Evolutionary conservation across 2,113 vertebrate genomes (phyloP).

Genomic region (Strix aluco): DNA sequence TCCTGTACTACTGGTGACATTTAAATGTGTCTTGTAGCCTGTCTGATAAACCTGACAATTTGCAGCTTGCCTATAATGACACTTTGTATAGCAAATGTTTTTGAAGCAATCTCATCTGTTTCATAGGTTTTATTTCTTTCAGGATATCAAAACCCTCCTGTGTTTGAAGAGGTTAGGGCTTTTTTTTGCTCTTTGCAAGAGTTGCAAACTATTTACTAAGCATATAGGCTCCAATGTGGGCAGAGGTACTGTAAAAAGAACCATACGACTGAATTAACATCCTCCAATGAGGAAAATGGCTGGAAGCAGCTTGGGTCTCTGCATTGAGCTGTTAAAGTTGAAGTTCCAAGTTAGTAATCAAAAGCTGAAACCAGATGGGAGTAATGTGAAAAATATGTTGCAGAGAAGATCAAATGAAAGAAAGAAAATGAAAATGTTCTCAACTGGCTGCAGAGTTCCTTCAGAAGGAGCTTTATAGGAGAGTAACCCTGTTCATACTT

Average conservation of each 20-base stretch:
- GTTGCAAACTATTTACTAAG: background rate
- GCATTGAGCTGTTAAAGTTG: slow-evolving; percentile 32
- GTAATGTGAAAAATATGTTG: slow-evolving; percentile 77
- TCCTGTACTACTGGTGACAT: background rate
- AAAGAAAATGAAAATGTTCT: slow-evolving; percentile 59
- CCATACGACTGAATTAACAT: background rate
- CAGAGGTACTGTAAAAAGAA: background rate
- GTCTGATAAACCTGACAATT: background rate
- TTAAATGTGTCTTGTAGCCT: background rate
- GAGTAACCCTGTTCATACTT: background rate
- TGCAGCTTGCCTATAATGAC: background rate
- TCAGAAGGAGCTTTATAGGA: slow-evolving; percentile 52
- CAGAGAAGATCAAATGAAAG: slow-evolving; percentile 73
- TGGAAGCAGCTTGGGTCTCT: slow-evolving; percentile 40
- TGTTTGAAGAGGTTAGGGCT: background rate
- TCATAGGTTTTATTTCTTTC: background rate
- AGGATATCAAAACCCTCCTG: background rate
- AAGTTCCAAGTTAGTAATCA: slow-evolving; percentile 69
- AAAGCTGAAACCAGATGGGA: slow-evolving; percentile 77
- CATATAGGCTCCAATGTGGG: background rate
- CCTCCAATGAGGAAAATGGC: background rate
- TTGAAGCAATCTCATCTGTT: background rate
- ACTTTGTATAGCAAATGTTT: background rate
- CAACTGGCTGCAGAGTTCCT: slow-evolving; percentile 12
- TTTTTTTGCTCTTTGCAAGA: background rate